These are phyloP conservation scores for Palythoa heliodiscus DNA, from an alignment of 92 coral and sea anemone species.

Conservation along the genomic window DNA sequence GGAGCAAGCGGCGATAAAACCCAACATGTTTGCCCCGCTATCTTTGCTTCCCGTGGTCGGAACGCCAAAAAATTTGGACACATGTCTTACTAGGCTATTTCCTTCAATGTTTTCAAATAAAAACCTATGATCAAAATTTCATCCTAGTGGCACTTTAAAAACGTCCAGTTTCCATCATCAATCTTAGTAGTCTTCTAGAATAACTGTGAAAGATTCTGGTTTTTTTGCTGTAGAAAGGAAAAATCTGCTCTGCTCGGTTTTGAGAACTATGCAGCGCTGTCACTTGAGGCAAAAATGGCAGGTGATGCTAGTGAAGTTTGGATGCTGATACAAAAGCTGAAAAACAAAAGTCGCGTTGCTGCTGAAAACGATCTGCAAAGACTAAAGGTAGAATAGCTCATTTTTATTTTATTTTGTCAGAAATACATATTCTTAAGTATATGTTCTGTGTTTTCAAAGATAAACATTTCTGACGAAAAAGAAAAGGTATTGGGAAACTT, in stretches of 20 bases:
- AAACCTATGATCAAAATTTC: too few relatives aligned
- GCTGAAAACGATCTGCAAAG: slow-evolving; percentile 68
- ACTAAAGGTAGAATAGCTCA: slow-evolving; percentile 54
- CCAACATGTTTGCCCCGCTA: too few relatives aligned
- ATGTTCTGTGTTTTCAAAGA: too few relatives aligned
- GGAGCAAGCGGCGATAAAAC: too few relatives aligned
- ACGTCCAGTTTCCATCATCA: too few relatives aligned
- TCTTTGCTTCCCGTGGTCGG: too few relatives aligned
- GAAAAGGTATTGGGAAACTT: too few relatives aligned
- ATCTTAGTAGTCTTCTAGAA: neutral
- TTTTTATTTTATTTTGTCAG: neutral
- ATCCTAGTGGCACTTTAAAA: too few relatives aligned
- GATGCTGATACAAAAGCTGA: slow-evolving; percentile 65
- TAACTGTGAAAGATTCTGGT: neutral
- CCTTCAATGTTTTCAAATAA: too few relatives aligned
- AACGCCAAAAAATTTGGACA: too few relatives aligned
- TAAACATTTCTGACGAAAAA: too few relatives aligned
- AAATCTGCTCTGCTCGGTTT: slow-evolving; percentile 80
- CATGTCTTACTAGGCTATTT: too few relatives aligned
- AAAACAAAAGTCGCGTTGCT: slow-evolving; percentile 62
- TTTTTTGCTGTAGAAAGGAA: slow-evolving; percentile 49
- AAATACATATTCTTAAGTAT: neutral
- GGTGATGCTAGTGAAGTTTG: slow-evolving; percentile 74
- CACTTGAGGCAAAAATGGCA: slow-evolving; percentile 91
- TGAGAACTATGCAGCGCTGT: slow-evolving; percentile 70